Percentiles rank a stretch among this genome's conserved stretches.
Conservation (phyloP, 1,140 invertebrate species). For the Penaeus indicus region DNA sequence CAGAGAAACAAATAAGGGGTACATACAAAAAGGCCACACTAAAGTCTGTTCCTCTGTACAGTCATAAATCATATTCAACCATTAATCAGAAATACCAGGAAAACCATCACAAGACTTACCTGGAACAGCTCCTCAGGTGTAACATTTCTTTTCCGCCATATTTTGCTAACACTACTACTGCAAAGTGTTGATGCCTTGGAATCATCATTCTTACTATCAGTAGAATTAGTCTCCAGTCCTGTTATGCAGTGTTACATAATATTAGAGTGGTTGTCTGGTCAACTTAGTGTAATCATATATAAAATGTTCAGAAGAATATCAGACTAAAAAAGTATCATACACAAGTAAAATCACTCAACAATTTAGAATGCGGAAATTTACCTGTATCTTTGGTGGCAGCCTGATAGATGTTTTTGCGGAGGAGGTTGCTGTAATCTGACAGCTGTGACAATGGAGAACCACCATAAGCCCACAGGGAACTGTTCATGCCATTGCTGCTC, state of each 20-base stretch:
- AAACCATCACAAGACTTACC: constrained; percentile 21
- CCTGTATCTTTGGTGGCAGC: constrained; percentile 52
- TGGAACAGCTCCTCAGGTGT: constrained; percentile 62
- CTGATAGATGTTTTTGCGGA: constrained; percentile 53
- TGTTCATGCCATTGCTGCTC: constrained; percentile 17
- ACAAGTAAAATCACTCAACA: neutral
- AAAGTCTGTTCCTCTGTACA: neutral
- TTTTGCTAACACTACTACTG: constrained; percentile 57
- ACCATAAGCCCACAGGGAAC: constrained; percentile 45
- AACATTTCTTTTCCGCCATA: constrained; percentile 65
- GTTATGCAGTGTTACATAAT: neutral
- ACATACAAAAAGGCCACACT: neutral
- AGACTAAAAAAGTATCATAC: neutral
- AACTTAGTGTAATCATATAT: neutral
- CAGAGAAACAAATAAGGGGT: no score
- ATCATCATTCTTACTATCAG: constrained; percentile 56
- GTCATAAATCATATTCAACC: neutral
- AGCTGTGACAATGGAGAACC: constrained; percentile 39
- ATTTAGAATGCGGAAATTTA: neutral
- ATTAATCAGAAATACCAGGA: neutral
- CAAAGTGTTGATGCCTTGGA: constrained; percentile 34
- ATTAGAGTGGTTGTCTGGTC: neutral
- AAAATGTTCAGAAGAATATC: constrained; percentile 11
- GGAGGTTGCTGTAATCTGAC: constrained; percentile 33
- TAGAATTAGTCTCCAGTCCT: constrained; percentile 53